These are phyloP conservation scores for Larimichthys crocea DNA, from an alignment of 2,113 vertebrate genomes.

Conservation along the genomic window DNA sequence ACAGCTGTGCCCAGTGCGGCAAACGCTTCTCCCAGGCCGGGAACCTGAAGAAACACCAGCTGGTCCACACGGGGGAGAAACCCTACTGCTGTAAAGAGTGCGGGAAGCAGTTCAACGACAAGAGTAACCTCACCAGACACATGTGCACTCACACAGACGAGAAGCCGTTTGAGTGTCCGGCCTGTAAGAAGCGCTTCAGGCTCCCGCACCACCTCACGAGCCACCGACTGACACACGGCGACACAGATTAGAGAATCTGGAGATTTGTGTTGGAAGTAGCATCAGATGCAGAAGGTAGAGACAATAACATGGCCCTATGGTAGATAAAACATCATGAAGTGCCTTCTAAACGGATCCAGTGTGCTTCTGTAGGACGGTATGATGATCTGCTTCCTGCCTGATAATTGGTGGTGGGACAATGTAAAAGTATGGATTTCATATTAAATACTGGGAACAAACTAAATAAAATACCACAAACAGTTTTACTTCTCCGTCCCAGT, in stretches of 20 bases:
- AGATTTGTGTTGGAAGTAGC: too few species aligned
- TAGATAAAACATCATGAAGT: too few species aligned
- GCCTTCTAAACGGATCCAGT: too few species aligned
- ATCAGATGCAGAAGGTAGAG: too few species aligned
- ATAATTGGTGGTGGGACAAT: too few species aligned
- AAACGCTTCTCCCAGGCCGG: neutral
- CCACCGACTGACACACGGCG: constrained; percentile 22
- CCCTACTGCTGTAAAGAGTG: neutral
- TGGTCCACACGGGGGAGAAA: constrained; percentile 44
- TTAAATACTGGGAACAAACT: too few species aligned
- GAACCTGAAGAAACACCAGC: constrained; percentile 24
- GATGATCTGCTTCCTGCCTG: too few species aligned
- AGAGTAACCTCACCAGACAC: constrained; percentile 56
- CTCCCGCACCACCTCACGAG: constrained; percentile 44
- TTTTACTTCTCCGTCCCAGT: too few species aligned
- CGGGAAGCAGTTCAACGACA: constrained; percentile 45
- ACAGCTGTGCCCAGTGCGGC: constrained; percentile 41
- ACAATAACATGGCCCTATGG: too few species aligned
- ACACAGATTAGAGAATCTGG: neutral
- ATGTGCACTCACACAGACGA: constrained; percentile 21
- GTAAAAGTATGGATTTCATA: too few species aligned
- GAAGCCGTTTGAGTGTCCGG: constrained; percentile 41
- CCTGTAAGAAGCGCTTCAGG: constrained; percentile 37
- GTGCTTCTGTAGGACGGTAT: too few species aligned
- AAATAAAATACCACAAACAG: too few species aligned